Conservation (phyloP, 1,140 invertebrate genomes). For the Leptinotarsa texana region DNA sequence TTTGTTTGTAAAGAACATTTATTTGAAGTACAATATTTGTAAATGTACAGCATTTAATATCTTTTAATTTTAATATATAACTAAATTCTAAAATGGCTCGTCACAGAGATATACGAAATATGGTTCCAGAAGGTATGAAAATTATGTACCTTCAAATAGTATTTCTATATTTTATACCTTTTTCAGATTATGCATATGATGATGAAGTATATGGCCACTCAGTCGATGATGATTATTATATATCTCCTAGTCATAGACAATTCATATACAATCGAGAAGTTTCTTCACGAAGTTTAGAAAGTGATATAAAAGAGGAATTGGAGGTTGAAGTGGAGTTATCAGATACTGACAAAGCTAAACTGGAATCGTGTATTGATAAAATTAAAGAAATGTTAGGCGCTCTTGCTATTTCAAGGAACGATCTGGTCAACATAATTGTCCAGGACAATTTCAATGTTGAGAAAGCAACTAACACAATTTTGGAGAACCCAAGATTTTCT, state of each 20-base stretch:
- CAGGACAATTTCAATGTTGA: slow-evolving; percentile 42
- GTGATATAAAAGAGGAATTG: slow-evolving; percentile 76
- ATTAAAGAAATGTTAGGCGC: slow-evolving; percentile 56
- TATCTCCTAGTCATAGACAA: slow-evolving; percentile 83
- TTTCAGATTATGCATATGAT: slow-evolving; percentile 83
- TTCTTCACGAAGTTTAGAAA: slow-evolving; percentile 69
- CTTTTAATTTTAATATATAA: too few relatives aligned
- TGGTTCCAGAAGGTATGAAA: slow-evolving; percentile 53
- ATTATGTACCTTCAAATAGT: slow-evolving; percentile 53
- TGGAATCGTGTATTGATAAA: slow-evolving; percentile 83
- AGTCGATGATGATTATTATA: slow-evolving; percentile 85
- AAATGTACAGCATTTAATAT: too few relatives aligned
- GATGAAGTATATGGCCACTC: slow-evolving; percentile 92
- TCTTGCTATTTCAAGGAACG: slow-evolving; percentile 38
- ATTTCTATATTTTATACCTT: slow-evolving; percentile 59
- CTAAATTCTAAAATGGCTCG: slow-evolving; percentile 65
- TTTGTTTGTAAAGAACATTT: too few relatives aligned
- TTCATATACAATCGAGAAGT: slow-evolving; percentile 83
- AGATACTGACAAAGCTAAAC: slow-evolving; percentile 70
- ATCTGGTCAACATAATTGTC: slow-evolving; percentile 42
- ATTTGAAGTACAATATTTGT: too few relatives aligned
- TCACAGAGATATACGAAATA: slow-evolving; percentile 74
- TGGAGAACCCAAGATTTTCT: slow-evolving; percentile 66
- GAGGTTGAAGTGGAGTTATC: slow-evolving; percentile 63
- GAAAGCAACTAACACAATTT: slow-evolving; percentile 63